phyloP scores from a whole-genome alignment of 2,113 vertebrate genomes.

The Calyptommatus sinebrachiatus region DNA sequence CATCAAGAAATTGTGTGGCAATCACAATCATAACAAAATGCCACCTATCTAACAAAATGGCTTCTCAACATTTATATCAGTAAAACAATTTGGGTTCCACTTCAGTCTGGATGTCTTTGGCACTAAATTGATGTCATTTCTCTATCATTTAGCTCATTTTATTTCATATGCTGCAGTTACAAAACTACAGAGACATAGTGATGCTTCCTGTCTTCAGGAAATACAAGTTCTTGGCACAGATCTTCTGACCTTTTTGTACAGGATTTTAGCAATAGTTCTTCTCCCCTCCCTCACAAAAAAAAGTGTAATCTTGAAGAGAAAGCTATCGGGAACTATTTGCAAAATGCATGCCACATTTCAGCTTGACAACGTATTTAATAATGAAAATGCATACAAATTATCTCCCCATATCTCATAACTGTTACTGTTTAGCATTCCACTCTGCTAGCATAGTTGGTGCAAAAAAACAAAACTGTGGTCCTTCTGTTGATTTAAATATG shows the following conservation, averaged over 20 bases:
- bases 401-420: background rate
- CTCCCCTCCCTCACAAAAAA: background rate
- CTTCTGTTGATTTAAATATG: background rate
- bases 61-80: background rate
- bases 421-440: background rate
- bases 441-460: background rate
- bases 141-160: constrained; percentile 9
- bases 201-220: background rate
- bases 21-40: constrained; percentile 4
- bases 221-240: background rate
- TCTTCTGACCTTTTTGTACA: background rate
- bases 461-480: background rate
- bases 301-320: background rate
- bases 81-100: constrained; percentile 8
- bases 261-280: background rate
- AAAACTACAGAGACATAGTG: background rate
- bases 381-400: no score
- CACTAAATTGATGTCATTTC: constrained; percentile 19
- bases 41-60: constrained; percentile 4
- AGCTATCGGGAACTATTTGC: background rate
- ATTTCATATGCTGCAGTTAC: background rate
- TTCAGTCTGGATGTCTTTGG: constrained; percentile 18
- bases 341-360: background rate
- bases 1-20: background rate
- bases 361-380: no score